Conservation (phyloP, 2,113 vertebrate genomes). For the Budorcas taxicolor region DNA sequence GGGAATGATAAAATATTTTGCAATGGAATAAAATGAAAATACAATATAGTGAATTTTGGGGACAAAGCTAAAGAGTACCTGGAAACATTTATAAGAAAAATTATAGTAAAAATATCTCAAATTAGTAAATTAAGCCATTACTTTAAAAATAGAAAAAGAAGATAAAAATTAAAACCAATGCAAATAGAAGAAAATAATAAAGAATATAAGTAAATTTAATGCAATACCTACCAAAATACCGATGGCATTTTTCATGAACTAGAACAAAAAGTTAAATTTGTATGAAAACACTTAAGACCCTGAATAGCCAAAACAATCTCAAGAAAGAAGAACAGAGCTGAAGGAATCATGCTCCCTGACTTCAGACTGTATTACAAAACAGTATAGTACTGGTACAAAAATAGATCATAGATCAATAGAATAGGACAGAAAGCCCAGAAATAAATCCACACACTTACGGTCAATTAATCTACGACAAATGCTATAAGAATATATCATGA, state of each 20-base stretch:
- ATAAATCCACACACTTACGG: neutral
- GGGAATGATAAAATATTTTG: neutral
- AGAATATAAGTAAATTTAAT: neutral
- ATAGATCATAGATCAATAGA: neutral
- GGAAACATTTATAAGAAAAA: neutral
- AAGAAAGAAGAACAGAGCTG: neutral
- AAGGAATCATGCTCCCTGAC: neutral
- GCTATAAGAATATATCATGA: neutral
- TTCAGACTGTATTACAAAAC: neutral
- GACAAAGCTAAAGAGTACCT: neutral
- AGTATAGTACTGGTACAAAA: neutral
- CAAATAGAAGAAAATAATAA: neutral
- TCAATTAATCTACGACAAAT: neutral
- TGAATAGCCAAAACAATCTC: neutral
- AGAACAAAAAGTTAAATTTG: neutral
- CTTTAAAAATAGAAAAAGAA: neutral
- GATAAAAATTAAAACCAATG: neutral
- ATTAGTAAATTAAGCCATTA: neutral
- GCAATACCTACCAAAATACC: neutral
- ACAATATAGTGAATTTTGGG: neutral
- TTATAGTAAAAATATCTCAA: neutral
- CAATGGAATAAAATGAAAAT: neutral
- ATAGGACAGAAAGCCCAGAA: neutral
- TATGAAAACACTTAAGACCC: neutral
- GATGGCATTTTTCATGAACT: neutral